Evolutionary conservation across 2,888 invertebrate genomes (phyloP).

Genomic region (Lottia gigantea): DNA sequence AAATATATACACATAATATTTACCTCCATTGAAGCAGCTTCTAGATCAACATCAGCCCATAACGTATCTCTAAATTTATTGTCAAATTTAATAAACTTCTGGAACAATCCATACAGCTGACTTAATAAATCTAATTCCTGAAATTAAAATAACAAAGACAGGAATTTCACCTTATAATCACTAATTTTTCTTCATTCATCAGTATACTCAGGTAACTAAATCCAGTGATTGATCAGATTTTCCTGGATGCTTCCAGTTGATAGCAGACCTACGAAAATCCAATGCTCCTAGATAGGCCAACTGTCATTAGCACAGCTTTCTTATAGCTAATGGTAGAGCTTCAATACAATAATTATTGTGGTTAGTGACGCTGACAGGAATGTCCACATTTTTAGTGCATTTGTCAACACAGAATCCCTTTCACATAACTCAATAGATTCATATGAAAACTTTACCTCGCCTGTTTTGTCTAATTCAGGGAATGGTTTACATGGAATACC

Average conservation of each 20-base stretch:
- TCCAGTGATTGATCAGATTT: background rate
- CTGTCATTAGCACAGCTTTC: too few species aligned
- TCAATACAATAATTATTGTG: too few species aligned
- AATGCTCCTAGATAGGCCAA: too few species aligned
- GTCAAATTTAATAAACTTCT: conserved; percentile 67
- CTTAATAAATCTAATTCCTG: conserved; percentile 66
- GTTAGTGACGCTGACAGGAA: too few species aligned
- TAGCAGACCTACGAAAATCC: too few species aligned
- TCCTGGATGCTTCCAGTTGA: background rate
- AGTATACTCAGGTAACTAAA: too few species aligned
- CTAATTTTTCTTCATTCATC: too few species aligned
- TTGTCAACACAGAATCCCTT: too few species aligned
- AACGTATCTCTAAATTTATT: conserved; percentile 64
- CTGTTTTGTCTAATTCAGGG: conserved; percentile 67
- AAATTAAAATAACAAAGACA: conserved; percentile 15
- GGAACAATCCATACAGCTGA: conserved; percentile 67
- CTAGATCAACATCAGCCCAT: conserved; percentile 68
- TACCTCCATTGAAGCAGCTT: conserved; percentile 62
- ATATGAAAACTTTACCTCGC: conserved; percentile 54
- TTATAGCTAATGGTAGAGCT: too few species aligned
- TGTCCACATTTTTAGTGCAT: too few species aligned
- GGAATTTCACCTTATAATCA: too few species aligned
- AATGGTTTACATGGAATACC: conserved; percentile 67
- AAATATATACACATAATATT: background rate
- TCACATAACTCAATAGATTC: too few species aligned